Evolutionary conservation across 2,888 invertebrate genomes (phyloP), one percentile per base, ranked within the genome.

Genomic region (Dryobota labecula): DNA sequence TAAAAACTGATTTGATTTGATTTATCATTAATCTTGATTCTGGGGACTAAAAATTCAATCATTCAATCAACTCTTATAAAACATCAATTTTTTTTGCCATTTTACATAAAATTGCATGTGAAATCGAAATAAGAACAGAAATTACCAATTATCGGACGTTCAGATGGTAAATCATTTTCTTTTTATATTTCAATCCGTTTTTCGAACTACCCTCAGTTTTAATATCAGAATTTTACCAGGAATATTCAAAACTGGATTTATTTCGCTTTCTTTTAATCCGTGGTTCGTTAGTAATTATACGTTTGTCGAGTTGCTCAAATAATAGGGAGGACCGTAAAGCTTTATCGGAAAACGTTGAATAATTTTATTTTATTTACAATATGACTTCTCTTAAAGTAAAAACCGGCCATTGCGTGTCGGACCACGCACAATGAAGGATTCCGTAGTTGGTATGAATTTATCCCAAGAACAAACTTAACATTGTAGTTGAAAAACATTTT

Each of bases 61-160:
- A 27, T 41, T 33, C 33, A 33, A 6, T 33, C 8, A 33, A 33
- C n/a, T 15, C 30, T 30, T 71, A 6, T 45, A 24, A 53, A 63
- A 24, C 7, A n/a, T 38, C 3, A 5, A 8, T 7, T 1, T n/a
- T 43, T 58, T 54, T n/a, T 66, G 2, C 15, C 0, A 5, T n/a
- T 51, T 18, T 13, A 27, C 5, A 60, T 30, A 43, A 62, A 57
- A 30, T 24, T 20, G 20, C 33, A 8, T 11, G 2, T 5, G 4
- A 41, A 57, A 33, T 51, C 13, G 7, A 56, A 74, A 74, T 27
- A 27, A 30, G 36, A 54, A 64, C 45, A 54, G 15, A 38, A 53
- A 68, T 15, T 0, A 60, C n/a, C 49, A 71, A 67, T 63, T 54
- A 78, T 27, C n/a, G 43, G 4, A n/a, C 13, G n/a, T 66, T 27